phyloP scores from a whole-genome alignment of 2,797 vertebrate species.

The Melanotaenia boesemani region DNA sequence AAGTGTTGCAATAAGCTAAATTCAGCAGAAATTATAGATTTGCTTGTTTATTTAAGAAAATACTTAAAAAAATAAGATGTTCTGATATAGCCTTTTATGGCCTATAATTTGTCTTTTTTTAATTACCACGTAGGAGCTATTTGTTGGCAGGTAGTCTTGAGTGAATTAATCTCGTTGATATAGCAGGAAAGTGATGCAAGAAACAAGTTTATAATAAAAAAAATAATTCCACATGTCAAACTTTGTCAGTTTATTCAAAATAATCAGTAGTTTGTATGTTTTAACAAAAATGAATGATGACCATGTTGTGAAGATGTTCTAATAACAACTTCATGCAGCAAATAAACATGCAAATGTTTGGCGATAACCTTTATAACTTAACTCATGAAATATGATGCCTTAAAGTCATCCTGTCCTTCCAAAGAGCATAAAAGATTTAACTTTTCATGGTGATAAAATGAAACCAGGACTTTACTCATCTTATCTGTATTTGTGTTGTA shows the following conservation, averaged over 20 bases:
- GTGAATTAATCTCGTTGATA: not conserved
- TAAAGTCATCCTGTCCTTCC: not conserved
- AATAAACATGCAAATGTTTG: no score
- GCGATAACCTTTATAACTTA: not conserved
- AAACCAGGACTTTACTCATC: slow-evolving; percentile 6
- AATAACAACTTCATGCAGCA: not conserved
- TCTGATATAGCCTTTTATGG: no score
- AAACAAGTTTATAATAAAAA: not conserved
- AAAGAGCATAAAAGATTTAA: not conserved
- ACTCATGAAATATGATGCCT: not conserved
- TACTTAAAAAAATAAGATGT: no score
- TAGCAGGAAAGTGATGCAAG: not conserved
- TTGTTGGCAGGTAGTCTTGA: not conserved
- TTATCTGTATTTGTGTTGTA: slow-evolving; percentile 38
- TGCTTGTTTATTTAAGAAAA: no score
- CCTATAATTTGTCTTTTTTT: no score
- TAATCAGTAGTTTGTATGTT: not conserved
- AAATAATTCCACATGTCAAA: no score
- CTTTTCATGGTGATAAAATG: not conserved
- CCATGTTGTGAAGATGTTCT: not conserved
- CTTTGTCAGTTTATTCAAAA: not conserved
- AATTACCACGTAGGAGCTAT: not conserved
- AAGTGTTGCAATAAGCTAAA: no score
- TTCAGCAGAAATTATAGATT: no score
- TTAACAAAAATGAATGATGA: not conserved